Percentiles rank a stretch among this genome's conserved stretches.
Conservation (phyloP, 1,140 invertebrate genomes). For the Neodiprion lecontei region DNA sequence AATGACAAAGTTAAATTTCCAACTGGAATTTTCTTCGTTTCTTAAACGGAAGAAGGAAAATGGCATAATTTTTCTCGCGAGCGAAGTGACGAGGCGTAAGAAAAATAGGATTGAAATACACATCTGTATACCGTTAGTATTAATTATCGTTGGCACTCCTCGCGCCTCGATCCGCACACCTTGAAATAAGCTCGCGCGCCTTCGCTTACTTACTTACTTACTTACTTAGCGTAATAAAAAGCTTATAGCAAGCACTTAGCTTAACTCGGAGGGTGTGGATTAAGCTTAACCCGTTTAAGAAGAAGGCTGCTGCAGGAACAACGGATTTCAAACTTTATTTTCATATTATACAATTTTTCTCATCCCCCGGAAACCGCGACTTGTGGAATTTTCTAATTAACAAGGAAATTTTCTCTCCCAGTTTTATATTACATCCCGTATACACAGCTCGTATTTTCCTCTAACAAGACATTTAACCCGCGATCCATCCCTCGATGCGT, state of each 20-base stretch:
- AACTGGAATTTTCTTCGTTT: not conserved
- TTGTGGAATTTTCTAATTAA: slow-evolving; percentile 46
- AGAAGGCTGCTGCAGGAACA: slow-evolving; percentile 32
- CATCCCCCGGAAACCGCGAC: slow-evolving; percentile 26
- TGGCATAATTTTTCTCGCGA: not conserved
- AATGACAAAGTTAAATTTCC: too few relatives aligned
- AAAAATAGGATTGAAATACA: not conserved
- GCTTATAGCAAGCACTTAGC: slow-evolving; percentile 39
- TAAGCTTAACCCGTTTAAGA: slow-evolving; percentile 43
- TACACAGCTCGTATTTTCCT: too few relatives aligned
- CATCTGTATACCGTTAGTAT: not conserved
- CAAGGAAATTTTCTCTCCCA: slow-evolving; percentile 38
- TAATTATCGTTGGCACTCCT: slow-evolving; percentile 4
- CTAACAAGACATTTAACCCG: too few relatives aligned
- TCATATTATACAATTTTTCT: slow-evolving; percentile 39
- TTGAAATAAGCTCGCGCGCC: slow-evolving; percentile 10
- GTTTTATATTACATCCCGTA: not conserved
- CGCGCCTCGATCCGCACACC: not conserved
- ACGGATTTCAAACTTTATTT: slow-evolving; percentile 45
- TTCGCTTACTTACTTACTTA: slow-evolving; percentile 19
- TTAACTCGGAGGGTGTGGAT: slow-evolving; percentile 42
- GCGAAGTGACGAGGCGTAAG: not conserved
- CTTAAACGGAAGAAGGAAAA: not conserved
- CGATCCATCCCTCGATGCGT: too few relatives aligned
- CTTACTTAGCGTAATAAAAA: slow-evolving; percentile 39